phyloP scores from a whole-genome alignment of 2,888 invertebrate species.

The Cyclophora punctaria region DNA sequence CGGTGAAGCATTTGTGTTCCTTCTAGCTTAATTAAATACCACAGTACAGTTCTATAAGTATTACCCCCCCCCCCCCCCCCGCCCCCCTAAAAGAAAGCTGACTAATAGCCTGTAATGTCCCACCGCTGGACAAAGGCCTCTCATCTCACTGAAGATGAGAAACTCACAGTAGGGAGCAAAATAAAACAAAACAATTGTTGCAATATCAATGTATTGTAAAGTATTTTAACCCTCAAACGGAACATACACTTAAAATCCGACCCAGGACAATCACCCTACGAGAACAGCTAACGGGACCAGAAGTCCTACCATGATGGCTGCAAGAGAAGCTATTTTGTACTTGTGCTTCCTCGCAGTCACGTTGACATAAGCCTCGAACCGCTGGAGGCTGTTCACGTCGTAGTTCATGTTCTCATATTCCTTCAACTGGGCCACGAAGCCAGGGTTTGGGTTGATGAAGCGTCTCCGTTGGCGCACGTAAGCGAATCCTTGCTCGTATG shows the following conservation, averaged over 20 bases:
- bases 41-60: too few relatives aligned
- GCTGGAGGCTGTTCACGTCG: slow-evolving; percentile 47
- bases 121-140: too few relatives aligned
- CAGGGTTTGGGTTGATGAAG: slow-evolving; percentile 96
- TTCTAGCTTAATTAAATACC: too few relatives aligned
- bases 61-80: too few relatives aligned
- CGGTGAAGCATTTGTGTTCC: too few relatives aligned
- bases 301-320: slow-evolving; percentile 49
- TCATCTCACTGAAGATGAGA: too few relatives aligned
- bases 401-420: slow-evolving; percentile 72
- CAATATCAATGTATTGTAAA: neutral
- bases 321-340: slow-evolving; percentile 55
- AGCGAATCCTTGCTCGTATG: slow-evolving; percentile 90
- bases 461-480: slow-evolving; percentile 88
- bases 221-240: neutral
- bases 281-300: slow-evolving; percentile 53
- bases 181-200: neutral
- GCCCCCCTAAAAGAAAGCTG: too few relatives aligned
- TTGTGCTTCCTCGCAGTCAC: slow-evolving; percentile 57
- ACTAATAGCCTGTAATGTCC: too few relatives aligned
- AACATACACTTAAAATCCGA: neutral
- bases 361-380: slow-evolving; percentile 54
- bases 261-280: slow-evolving; percentile 34
- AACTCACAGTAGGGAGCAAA: neutral
- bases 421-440: slow-evolving; percentile 93